A percentile compares a stretch with the other conserved stretches of the same genome.
These are phyloP conservation scores for Sebastes vulpes DNA, from an alignment of 2,797 vertebrate species.

Conservation along the genomic window DNA sequence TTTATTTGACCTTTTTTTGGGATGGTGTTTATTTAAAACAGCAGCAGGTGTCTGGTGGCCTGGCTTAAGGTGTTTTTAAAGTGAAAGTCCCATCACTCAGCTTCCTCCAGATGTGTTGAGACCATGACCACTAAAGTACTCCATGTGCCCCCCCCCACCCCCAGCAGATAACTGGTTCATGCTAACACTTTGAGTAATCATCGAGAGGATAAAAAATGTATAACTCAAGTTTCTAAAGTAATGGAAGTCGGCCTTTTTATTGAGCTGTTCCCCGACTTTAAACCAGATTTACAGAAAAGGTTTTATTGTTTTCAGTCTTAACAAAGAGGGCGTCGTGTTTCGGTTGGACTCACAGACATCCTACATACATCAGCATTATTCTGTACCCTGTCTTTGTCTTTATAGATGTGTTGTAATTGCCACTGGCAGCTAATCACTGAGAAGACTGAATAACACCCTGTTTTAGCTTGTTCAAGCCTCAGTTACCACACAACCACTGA, in stretches of 20 bases:
- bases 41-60: neutral
- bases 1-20: neutral
- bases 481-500: neutral
- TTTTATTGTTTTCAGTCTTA: neutral
- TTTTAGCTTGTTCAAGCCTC: neutral
- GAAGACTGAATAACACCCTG: neutral
- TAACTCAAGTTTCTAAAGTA: neutral
- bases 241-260: neutral
- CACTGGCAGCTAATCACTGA: constrained; percentile 5
- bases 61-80: neutral
- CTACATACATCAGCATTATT: neutral
- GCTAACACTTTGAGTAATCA: neutral
- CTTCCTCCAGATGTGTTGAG: neutral
- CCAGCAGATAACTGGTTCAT: neutral
- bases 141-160: neutral
- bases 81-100: neutral
- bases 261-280: neutral
- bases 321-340: neutral
- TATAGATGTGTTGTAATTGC: neutral
- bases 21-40: neutral
- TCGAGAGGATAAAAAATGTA: neutral
- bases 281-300: neutral
- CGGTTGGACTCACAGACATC: neutral
- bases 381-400: neutral
- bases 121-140: neutral